Percentiles rank a stretch among this genome's conserved stretches.
phyloP scores from a whole-genome alignment of 2,888 invertebrate species.

The Volucella zonaria region DNA sequence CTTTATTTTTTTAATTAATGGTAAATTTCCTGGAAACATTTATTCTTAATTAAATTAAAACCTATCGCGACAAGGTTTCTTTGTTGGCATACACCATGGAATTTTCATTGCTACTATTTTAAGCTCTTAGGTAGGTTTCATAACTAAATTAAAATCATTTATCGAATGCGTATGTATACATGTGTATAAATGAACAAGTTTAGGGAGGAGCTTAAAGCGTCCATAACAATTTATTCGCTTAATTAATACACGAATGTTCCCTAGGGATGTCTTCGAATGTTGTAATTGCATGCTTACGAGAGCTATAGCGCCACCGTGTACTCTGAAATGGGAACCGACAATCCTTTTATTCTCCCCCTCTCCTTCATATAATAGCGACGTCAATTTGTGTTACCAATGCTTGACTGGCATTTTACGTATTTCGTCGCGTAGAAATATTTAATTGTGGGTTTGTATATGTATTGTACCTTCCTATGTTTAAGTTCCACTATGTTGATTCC shows the following conservation, averaged over 20 bases:
- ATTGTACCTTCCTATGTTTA: not conserved
- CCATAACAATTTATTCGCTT: constrained; percentile 61
- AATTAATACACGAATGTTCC: constrained; percentile 36
- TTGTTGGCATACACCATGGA: no score
- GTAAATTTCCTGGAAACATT: constrained; percentile 58
- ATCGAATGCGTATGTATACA: constrained; percentile 5
- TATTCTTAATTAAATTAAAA: not conserved
- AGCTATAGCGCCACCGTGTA: constrained; percentile 6
- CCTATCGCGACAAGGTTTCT: not conserved
- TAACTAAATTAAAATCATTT: constrained; percentile 49
- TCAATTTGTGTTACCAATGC: constrained; percentile 48
- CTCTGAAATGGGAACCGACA: constrained; percentile 14
- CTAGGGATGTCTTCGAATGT: constrained; percentile 36
- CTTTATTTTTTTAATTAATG: constrained; percentile 2
- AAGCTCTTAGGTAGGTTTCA: not conserved
- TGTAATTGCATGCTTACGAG: constrained; percentile 49
- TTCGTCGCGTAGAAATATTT: not conserved
- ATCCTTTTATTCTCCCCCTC: not conserved
- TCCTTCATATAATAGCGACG: constrained; percentile 31
- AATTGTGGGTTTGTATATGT: constrained; percentile 4
- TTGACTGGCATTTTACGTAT: constrained; percentile 47
- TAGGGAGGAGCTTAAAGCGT: constrained; percentile 52
- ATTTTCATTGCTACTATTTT: no score
- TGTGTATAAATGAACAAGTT: constrained; percentile 26
- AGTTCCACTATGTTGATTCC: constrained; percentile 12